phyloP scores from a whole-genome alignment of 2,797 vertebrate species.

The Rhincodon typus region DNA sequence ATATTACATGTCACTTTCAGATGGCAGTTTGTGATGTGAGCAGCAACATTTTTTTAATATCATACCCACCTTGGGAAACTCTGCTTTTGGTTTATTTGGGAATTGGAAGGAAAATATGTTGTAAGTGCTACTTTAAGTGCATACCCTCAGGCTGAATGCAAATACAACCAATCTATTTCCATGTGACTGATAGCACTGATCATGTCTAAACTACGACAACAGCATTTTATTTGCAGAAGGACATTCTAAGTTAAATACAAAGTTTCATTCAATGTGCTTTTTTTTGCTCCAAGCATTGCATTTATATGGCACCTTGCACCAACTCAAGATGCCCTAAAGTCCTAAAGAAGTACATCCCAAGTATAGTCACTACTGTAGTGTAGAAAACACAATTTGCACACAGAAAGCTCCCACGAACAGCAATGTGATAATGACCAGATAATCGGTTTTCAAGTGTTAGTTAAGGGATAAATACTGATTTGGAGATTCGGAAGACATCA shows the following conservation, averaged over 20 bases:
- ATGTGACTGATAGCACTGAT: conserved; percentile 25
- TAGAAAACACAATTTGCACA: no score
- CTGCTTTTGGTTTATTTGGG: not conserved
- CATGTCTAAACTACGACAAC: conserved; percentile 18
- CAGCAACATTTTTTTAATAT: conserved; percentile 28
- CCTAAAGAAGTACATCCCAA: no score
- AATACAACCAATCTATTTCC: conserved; percentile 26
- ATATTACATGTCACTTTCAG: conserved; percentile 36
- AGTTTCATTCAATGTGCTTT: not conserved
- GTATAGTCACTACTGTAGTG: no score
- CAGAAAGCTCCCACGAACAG: no score
- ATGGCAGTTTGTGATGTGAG: conserved; percentile 28
- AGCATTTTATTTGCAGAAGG: conserved; percentile 32
- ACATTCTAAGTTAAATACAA: not conserved
- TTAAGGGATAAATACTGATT: no score
- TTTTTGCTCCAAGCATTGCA: not conserved
- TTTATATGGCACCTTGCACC: not conserved
- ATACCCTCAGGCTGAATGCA: conserved; percentile 19
- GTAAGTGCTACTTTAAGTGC: conserved; percentile 19
- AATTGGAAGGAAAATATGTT: not conserved
- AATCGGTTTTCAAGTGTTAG: no score
- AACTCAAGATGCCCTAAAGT: not conserved
- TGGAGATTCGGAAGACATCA: no score
- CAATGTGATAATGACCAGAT: no score
- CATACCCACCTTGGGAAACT: conserved; percentile 25